Percentiles rank a stretch among this genome's conserved stretches.
Evolutionary conservation across 2,797 vertebrate genomes (phyloP).

Genomic region (Eulemur albifrons): DNA sequence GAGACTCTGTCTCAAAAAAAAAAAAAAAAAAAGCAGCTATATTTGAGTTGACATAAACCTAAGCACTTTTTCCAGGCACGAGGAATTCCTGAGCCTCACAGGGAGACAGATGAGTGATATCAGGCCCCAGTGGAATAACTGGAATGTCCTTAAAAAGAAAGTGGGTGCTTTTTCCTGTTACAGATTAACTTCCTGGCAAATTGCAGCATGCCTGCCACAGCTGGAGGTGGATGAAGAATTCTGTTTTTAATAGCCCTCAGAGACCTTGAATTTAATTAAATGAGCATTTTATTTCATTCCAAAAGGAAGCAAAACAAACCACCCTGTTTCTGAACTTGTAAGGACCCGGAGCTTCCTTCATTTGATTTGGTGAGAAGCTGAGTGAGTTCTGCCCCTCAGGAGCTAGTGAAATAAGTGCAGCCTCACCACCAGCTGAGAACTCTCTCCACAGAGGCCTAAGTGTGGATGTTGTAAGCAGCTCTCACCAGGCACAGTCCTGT

Average conservation of each 20-base stretch:
- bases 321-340: constrained; percentile 22
- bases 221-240: neutral
- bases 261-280: constrained; percentile 46
- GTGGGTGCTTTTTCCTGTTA: neutral
- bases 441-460: neutral
- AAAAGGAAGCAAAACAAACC: constrained; percentile 48
- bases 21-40: neutral
- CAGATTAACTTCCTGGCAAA: constrained; percentile 48
- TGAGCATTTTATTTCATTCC: constrained; percentile 9
- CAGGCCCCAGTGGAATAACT: neutral
- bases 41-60: neutral
- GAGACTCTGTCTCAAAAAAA: too few species aligned
- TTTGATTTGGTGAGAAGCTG: neutral
- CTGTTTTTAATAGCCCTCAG: neutral
- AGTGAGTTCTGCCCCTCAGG: neutral
- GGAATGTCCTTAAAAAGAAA: constrained; percentile 6
- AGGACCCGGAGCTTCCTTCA: neutral
- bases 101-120: neutral
- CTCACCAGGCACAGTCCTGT: neutral
- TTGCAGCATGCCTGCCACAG: constrained; percentile 24
- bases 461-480: neutral
- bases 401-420: neutral
- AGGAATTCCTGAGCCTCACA: neutral
- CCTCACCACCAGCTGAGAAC: neutral
- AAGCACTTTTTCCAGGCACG: neutral